Base-by-base conservation (phyloP, 2,888 invertebrate genomes). In the Oligia latruncula region DNA sequence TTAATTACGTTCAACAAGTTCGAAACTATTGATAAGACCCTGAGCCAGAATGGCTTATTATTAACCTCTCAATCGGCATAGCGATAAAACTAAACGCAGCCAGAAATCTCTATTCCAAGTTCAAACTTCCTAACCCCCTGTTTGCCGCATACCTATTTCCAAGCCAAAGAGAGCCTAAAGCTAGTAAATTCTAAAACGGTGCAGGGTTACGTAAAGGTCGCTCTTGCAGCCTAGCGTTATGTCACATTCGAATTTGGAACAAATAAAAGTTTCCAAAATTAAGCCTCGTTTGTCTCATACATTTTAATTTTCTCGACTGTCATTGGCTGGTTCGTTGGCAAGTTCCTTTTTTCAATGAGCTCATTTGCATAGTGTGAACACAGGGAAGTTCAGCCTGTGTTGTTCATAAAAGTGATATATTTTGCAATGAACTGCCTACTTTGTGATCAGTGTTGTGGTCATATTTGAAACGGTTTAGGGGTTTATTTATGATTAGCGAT, bases 141-240 rank as follows among this genome's bases (percentile, higher is more conserved):
- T 84, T 84, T 88, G 82, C 79, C 80, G 82, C 82, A 87, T 87
- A 80, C 84, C 80, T 78, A 86, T 86, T 83, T 83, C 68, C 67
- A 77, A 77, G 73, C 67, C 64, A 80, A 80, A 82, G 65, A 65
- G 62, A 66, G 75, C 78, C 82, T 71, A 72, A 64, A 74, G 71
- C 83, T 58, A 71, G 75, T 82, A 80, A 80, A 81, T 84, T 88
- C 84, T 88, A 84, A 86, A 84, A 81, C 84, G 74, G 80, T 85
- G 87, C 80, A 85, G 76, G 74, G 76, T 88, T 86, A 85, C 84
- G 82, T 88, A 86, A 88, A 84, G 86, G 80, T 83, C 67, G 68
- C 29, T 66, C 68, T 72, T 80, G 76, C 78, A 80, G 76, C 77
- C 81, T 67, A 78, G 68, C 60, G 77, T 85, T 85, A 85, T 82